phyloP scores from a whole-genome alignment of 2,888 invertebrate species.

The Lasioglossum malachurum region DNA sequence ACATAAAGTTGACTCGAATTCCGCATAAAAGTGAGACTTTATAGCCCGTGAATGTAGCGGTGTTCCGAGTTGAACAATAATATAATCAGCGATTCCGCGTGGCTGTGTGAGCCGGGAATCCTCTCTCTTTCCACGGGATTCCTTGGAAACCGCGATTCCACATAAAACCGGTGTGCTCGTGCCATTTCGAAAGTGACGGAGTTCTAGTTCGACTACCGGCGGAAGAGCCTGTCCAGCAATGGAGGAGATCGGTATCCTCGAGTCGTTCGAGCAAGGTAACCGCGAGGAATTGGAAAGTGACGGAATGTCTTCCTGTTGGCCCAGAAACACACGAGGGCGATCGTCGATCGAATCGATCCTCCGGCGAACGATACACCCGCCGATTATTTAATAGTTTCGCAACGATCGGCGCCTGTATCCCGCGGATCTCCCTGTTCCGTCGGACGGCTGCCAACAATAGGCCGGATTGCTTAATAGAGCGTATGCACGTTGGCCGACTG shows the following conservation, averaged over 20 bases:
- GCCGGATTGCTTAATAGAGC: background rate
- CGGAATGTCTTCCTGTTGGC: slow-evolving; percentile 28
- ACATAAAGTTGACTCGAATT: background rate
- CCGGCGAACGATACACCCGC: slow-evolving; percentile 4
- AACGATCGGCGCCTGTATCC: slow-evolving; percentile 13
- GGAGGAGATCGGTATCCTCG: background rate
- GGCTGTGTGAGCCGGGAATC: slow-evolving; percentile 22
- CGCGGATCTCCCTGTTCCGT: background rate
- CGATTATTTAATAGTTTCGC: slow-evolving; percentile 47
- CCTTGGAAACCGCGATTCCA: slow-evolving; percentile 28
- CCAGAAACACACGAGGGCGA: background rate
- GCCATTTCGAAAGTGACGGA: slow-evolving; percentile 55
- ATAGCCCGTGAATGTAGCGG: background rate
- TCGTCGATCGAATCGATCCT: slow-evolving; percentile 9
- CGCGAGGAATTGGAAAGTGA: slow-evolving; percentile 31
- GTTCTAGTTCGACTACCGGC: background rate
- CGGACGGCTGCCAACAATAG: background rate
- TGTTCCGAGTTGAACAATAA: background rate
- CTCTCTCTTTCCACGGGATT: slow-evolving; percentile 53
- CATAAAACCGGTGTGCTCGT: slow-evolving; percentile 17
- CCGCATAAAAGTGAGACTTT: background rate
- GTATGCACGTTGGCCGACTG: background rate
- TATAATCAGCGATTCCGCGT: background rate
- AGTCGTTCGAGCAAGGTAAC: slow-evolving; percentile 12
- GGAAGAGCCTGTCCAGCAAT: background rate